Percentiles rank a stretch among this genome's conserved stretches.
phyloP scores from a whole-genome alignment of 2,888 invertebrate genomes.

The Philopedon plagiatum region DNA sequence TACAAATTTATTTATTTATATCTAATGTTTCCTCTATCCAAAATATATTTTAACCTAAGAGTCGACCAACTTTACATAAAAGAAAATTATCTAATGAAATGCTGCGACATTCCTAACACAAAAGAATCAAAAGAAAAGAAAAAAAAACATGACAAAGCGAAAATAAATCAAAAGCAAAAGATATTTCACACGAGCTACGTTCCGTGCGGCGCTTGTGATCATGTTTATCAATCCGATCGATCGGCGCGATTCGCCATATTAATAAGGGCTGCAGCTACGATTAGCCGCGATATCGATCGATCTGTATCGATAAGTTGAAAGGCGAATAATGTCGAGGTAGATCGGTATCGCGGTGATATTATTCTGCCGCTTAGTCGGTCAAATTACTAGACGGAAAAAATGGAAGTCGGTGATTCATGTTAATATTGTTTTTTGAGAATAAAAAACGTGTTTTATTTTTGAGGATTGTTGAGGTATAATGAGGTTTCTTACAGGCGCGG shows the following conservation, averaged over 20 bases:
- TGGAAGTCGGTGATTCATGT: neutral
- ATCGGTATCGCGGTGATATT: conserved; percentile 21
- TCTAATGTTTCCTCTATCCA: too few relatives aligned
- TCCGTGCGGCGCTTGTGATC: conserved; percentile 55
- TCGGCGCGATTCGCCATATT: conserved; percentile 34
- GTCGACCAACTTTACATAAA: too few relatives aligned
- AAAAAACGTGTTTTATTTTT: too few relatives aligned
- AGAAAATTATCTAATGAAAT: neutral
- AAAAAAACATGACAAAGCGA: conserved; percentile 13
- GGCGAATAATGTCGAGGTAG: conserved; percentile 38
- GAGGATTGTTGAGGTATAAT: too few relatives aligned
- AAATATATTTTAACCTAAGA: too few relatives aligned
- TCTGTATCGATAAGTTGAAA: conserved; percentile 33
- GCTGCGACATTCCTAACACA: conserved; percentile 14
- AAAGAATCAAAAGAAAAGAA: conserved; percentile 2
- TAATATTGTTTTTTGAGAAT: conserved; percentile 2
- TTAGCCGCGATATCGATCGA: conserved; percentile 45
- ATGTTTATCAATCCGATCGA: conserved; percentile 43
- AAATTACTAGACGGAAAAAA: conserved; percentile 22
- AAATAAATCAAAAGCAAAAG: conserved; percentile 40
- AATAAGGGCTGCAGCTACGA: conserved; percentile 46
- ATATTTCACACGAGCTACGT: conserved; percentile 65
- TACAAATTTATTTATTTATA: too few relatives aligned
- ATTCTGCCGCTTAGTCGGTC: conserved; percentile 19
- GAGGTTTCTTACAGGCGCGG: too few relatives aligned